phyloP scores from a whole-genome alignment of 1,140 invertebrate species.

The Sogatella furcifera region DNA sequence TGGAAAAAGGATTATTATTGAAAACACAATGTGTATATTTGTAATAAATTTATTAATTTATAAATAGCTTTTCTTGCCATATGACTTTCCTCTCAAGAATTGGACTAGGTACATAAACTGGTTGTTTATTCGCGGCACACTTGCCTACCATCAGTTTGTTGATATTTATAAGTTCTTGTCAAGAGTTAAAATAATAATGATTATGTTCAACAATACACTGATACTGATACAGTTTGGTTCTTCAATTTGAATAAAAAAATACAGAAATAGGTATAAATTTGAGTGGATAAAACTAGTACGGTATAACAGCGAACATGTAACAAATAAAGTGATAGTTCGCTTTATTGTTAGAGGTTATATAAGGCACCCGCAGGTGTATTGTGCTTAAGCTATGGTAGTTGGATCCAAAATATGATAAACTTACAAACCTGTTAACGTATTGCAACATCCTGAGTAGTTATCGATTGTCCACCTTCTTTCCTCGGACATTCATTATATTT shows the following conservation, averaged over 20 bases:
- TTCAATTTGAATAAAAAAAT: background rate
- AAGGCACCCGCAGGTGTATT: background rate
- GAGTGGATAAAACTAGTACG: background rate
- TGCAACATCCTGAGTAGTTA: background rate
- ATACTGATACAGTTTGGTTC: background rate
- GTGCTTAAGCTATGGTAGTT: background rate
- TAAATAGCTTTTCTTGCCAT: background rate
- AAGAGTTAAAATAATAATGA: background rate
- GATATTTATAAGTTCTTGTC: background rate
- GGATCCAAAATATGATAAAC: background rate
- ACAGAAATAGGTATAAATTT: background rate
- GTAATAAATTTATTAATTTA: background rate
- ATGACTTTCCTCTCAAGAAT: background rate
- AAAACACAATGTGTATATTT: too few relatives aligned
- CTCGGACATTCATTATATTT: background rate
- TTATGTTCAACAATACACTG: background rate
- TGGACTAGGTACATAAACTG: constrained; percentile 1
- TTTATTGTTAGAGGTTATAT: background rate
- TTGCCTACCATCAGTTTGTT: background rate
- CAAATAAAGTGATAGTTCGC: background rate
- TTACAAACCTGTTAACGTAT: background rate
- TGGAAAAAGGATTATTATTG: too few relatives aligned
- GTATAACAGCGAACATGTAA: background rate
- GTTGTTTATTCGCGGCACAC: background rate
- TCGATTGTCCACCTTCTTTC: background rate